These are phyloP conservation scores for Campylomormyrus tamandua DNA, from an alignment of 2,113 vertebrate genomes.

Conservation along the genomic window DNA sequence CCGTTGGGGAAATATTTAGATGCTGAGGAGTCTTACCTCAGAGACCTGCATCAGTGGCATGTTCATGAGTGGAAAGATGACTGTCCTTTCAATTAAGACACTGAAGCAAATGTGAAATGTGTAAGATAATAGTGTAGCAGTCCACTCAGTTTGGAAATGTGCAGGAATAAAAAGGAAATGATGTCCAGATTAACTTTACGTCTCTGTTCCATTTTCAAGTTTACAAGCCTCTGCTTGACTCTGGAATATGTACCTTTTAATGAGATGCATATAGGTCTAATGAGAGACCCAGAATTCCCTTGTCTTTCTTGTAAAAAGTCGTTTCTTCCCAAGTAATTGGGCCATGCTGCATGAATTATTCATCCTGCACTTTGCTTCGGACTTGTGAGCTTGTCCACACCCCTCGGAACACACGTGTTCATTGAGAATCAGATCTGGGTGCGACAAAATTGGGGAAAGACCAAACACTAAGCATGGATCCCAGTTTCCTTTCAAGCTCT, in stretches of 20 bases:
- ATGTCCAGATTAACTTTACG: too few species aligned
- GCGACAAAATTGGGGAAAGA: background rate
- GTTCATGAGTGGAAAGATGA: background rate
- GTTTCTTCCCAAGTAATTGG: background rate
- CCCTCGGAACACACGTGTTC: background rate
- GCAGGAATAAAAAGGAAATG: background rate
- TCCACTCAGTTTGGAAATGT: background rate
- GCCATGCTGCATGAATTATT: background rate
- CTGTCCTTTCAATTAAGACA: background rate
- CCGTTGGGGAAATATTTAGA: slow-evolving; percentile 37
- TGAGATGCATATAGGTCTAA: background rate
- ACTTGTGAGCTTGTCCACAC: background rate
- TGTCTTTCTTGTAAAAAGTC: background rate
- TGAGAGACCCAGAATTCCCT: background rate
- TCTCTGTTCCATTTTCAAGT: background rate
- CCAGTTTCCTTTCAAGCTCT: background rate
- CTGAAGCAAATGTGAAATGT: background rate
- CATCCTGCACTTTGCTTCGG: background rate
- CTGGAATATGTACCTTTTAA: background rate
- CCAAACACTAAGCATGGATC: background rate
- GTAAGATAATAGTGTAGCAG: background rate
- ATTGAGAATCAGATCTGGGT: background rate
- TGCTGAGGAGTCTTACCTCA: slow-evolving; percentile 4
- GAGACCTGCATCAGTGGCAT: background rate
- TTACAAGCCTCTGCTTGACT: background rate